phyloP scores from a whole-genome alignment of 1,140 invertebrate species.

The Penaeus vannamei region DNA sequence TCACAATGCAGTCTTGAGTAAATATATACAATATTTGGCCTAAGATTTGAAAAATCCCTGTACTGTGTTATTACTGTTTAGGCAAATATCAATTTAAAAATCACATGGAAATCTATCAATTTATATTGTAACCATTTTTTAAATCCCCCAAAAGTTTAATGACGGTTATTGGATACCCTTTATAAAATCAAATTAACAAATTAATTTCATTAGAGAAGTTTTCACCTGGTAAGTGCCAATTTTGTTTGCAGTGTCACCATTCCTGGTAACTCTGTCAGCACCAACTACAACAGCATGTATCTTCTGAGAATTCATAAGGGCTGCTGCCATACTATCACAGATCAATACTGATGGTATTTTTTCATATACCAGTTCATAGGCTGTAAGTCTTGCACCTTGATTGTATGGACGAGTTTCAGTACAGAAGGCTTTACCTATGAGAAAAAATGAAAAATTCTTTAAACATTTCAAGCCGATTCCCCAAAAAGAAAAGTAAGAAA shows the following conservation, averaged over 20 bases:
- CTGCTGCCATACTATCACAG: slow-evolving; percentile 95
- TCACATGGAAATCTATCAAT: too few species aligned
- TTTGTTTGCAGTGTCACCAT: slow-evolving; percentile 99
- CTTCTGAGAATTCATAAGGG: slow-evolving; percentile 82
- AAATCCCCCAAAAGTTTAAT: too few species aligned
- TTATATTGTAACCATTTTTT: too few species aligned
- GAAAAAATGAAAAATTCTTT: neutral
- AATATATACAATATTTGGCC: too few species aligned
- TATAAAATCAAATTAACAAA: neutral
- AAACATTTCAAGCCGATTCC: neutral
- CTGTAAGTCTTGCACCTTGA: slow-evolving; percentile 95
- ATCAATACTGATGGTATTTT: slow-evolving; percentile 95
- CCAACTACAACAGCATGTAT: slow-evolving; percentile 80
- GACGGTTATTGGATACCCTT: too few species aligned
- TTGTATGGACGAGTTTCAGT: slow-evolving; percentile 99
- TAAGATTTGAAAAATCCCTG: too few species aligned
- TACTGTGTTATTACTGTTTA: too few species aligned
- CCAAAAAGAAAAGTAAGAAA: neutral
- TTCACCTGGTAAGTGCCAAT: slow-evolving; percentile 95
- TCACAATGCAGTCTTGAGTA: neutral
- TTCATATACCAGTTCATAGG: slow-evolving; percentile 94
- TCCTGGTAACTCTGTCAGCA: slow-evolving; percentile 91
- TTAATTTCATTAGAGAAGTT: neutral
- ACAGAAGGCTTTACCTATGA: slow-evolving; percentile 88
- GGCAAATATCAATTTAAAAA: too few species aligned